A percentile compares a stretch with the other conserved stretches of the same genome.
Conservation (phyloP, 2,888 invertebrate species). For the Lithophane ornitopus region DNA sequence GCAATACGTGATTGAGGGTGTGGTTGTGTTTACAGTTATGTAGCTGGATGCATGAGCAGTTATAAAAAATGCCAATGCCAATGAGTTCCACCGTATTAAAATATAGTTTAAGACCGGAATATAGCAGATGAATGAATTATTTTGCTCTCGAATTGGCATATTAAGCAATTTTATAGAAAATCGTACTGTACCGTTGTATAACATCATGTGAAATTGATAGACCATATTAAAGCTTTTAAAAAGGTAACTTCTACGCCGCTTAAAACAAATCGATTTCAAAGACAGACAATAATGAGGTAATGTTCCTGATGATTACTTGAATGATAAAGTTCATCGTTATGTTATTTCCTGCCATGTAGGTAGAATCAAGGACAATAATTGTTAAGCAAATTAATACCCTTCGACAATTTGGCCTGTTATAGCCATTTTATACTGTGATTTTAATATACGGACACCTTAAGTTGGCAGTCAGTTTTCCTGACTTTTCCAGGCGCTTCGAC, state of each 20-base stretch:
- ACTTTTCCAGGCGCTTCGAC: not conserved
- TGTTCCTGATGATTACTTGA: not conserved
- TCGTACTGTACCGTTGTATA: not conserved
- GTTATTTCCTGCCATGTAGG: not conserved
- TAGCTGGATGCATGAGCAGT: slow-evolving; percentile 23
- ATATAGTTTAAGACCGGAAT: not conserved
- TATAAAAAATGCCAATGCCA: slow-evolving; percentile 26
- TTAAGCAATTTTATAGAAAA: not conserved
- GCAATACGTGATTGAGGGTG: slow-evolving; percentile 45
- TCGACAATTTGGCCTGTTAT: not conserved
- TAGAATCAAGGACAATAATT: not conserved
- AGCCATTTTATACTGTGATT: not conserved
- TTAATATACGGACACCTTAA: not conserved
- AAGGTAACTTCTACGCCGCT: not conserved
- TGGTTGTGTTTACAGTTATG: slow-evolving; percentile 49
- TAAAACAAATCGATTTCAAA: not conserved
- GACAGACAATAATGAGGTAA: not conserved
- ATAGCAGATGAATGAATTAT: not conserved
- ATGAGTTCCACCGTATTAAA: slow-evolving; percentile 21
- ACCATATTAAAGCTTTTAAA: not conserved
- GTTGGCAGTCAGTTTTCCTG: not conserved
- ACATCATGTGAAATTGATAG: not conserved
- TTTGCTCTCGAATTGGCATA: not conserved
- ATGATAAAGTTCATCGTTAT: not conserved
- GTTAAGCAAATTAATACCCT: not conserved